These are phyloP conservation scores for Microcebus lehilahytsara DNA, from an alignment of 2,113 vertebrate genomes.

Conservation along the genomic window DNA sequence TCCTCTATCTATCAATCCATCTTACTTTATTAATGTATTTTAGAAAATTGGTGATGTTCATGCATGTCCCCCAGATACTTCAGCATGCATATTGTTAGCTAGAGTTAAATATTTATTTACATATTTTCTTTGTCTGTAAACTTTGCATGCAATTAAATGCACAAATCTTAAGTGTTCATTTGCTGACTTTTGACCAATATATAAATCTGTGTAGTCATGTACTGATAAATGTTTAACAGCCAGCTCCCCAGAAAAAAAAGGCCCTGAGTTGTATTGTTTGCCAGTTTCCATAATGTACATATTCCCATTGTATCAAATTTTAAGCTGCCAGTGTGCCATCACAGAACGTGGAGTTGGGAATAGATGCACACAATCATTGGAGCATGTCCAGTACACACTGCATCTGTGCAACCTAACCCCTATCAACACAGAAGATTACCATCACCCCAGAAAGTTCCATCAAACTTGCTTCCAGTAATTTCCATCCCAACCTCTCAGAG, in stretches of 20 bases:
- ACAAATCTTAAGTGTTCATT: neutral
- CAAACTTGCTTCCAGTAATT: constrained; percentile 24
- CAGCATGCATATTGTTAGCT: neutral
- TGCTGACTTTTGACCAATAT: neutral
- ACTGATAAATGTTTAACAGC: constrained; percentile 12
- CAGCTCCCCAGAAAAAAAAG: neutral
- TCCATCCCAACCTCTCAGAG: neutral
- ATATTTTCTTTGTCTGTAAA: constrained; percentile 40
- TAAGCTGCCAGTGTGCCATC: neutral
- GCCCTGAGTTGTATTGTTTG: neutral
- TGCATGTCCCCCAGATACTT: neutral
- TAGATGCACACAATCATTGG: neutral
- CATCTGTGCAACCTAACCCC: neutral
- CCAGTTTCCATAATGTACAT: constrained; percentile 4
- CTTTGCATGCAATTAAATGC: neutral
- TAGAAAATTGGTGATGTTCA: neutral
- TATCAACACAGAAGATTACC: neutral
- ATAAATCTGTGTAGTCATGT: constrained; percentile 1
- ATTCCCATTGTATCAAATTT: neutral
- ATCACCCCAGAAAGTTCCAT: constrained; percentile 2
- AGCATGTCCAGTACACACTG: neutral
- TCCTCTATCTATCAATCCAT: neutral
- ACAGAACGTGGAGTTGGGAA: neutral
- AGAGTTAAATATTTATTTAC: constrained; percentile 41
- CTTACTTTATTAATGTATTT: constrained; percentile 32